phyloP scores from a whole-genome alignment of 2,888 invertebrate species.

The Aphodius sticticus region DNA sequence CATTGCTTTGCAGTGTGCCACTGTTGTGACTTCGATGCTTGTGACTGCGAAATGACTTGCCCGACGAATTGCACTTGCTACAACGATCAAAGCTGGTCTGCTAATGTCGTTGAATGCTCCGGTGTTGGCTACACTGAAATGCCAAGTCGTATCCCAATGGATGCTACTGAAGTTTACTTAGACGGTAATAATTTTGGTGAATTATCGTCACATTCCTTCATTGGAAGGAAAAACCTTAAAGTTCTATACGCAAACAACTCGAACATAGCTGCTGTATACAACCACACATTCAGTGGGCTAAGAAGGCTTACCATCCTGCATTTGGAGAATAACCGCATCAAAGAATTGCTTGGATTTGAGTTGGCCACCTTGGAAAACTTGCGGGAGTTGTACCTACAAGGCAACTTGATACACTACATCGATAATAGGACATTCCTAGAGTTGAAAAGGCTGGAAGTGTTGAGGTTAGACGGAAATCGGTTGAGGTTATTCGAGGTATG shows the following conservation, averaged over 20 bases:
- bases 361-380: constrained; percentile 82
- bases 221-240: constrained; percentile 89
- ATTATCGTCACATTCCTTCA: constrained; percentile 87
- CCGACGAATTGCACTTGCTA: constrained; percentile 94
- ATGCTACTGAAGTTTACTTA: constrained; percentile 92
- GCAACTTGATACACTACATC: constrained; percentile 82
- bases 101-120: constrained; percentile 92
- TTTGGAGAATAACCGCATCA: constrained; percentile 86
- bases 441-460: constrained; percentile 82
- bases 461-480: constrained; percentile 85
- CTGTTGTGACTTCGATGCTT: constrained; percentile 96
- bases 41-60: constrained; percentile 97
- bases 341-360: constrained; percentile 82
- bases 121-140: constrained; percentile 81
- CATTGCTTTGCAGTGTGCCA: constrained; percentile 95
- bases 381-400: constrained; percentile 86
- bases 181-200: constrained; percentile 91
- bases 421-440: constrained; percentile 86
- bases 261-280: constrained; percentile 83
- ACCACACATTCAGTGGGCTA: constrained; percentile 90
- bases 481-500: constrained; percentile 85
- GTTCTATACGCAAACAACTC: constrained; percentile 90
- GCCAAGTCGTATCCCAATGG: constrained; percentile 92
- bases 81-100: constrained; percentile 92
- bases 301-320: constrained; percentile 81